These are phyloP conservation scores for Oreochromis tanganicae DNA, from an alignment of 2,113 vertebrate genomes.

Conservation along the genomic window DNA sequence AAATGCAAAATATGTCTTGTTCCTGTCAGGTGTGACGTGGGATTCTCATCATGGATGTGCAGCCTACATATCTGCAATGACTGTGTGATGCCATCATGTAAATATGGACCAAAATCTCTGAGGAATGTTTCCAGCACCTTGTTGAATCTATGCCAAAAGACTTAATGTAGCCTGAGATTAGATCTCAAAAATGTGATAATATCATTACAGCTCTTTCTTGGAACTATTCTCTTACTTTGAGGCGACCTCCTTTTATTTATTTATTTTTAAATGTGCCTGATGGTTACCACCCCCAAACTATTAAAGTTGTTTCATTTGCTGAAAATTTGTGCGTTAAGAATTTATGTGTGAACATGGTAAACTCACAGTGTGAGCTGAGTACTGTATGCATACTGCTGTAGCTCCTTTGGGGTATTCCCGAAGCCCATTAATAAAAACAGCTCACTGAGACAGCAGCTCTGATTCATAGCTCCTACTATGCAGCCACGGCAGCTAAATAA, in stretches of 20 bases:
- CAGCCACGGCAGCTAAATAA: slow-evolving; percentile 26
- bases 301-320: background rate
- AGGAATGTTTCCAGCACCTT: background rate
- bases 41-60: background rate
- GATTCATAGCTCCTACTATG: slow-evolving; percentile 53
- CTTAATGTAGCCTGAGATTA: background rate
- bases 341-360: background rate
- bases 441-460: slow-evolving; percentile 44
- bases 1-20: background rate
- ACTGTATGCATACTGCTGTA: slow-evolving; percentile 25
- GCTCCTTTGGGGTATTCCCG: slow-evolving; percentile 48
- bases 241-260: background rate
- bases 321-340: background rate
- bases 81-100: background rate
- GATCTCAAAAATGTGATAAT: background rate
- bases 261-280: background rate
- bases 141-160: background rate
- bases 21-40: background rate
- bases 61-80: background rate
- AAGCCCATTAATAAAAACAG: slow-evolving; percentile 63
- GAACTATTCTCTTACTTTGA: background rate
- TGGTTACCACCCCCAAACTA: background rate
- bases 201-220: background rate
- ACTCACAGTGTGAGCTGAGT: background rate
- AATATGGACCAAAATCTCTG: background rate